Conservation (phyloP, 2,888 invertebrate genomes). For the Ormyrus labotus region DNA sequence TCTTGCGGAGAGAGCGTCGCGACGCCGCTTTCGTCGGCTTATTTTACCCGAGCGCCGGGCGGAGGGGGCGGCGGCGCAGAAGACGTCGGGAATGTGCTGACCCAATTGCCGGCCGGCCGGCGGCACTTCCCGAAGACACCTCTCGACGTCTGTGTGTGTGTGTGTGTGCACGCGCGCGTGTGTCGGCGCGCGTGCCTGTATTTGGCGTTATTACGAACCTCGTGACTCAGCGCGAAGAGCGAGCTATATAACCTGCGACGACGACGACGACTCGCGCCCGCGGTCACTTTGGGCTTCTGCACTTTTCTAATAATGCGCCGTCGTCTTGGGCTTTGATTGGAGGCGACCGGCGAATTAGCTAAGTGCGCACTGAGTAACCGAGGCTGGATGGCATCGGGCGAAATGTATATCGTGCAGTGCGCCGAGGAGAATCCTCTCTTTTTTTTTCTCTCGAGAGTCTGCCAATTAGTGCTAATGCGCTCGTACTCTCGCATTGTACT, state of each 20-base stretch:
- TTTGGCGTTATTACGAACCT: conserved; percentile 42
- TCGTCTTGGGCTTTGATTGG: not conserved
- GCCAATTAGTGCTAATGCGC: no score
- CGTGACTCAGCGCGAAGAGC: conserved; percentile 35
- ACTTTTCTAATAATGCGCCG: conserved; percentile 9
- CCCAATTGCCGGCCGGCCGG: conserved; percentile 18
- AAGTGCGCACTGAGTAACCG: not conserved
- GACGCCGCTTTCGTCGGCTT: not conserved
- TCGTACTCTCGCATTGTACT: no score
- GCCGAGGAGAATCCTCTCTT: no score
- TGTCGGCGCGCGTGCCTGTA: conserved; percentile 10
- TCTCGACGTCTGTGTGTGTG: not conserved
- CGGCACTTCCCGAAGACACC: conserved; percentile 33
- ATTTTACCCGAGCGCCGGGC: conserved; percentile 16
- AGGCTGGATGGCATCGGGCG: not conserved
- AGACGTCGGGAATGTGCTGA: conserved; percentile 40
- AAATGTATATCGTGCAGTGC: not conserved
- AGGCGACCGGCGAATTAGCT: not conserved
- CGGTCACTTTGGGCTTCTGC: not conserved
- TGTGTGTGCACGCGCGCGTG: not conserved
- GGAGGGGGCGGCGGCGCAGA: not conserved
- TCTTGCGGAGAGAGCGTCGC: not conserved
- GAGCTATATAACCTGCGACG: not conserved
- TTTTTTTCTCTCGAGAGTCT: no score
- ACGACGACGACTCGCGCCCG: not conserved